phyloP scores from a whole-genome alignment of 1,140 invertebrate genomes.

The Macrotrachela quadricornifera region DNA sequence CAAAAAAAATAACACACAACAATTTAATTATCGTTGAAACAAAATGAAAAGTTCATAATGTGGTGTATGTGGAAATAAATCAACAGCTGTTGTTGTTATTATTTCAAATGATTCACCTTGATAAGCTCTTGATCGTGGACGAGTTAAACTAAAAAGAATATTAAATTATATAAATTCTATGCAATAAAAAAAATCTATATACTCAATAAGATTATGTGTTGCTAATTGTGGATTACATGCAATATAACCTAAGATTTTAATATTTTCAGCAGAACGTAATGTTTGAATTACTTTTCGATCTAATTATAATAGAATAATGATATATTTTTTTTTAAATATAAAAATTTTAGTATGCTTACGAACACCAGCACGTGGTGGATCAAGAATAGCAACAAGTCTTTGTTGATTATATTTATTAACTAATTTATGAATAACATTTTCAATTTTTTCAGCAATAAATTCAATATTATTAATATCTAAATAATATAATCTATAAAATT shows the following conservation, averaged over 20 bases:
- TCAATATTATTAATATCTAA: conserved; percentile 46
- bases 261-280: conserved; percentile 46
- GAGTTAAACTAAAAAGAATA: conserved; percentile 19
- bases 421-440: conserved; percentile 55
- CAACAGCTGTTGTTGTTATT: conserved; percentile 56
- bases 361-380: conserved; percentile 81
- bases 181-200: conserved; percentile 33
- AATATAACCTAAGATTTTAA: conserved; percentile 64
- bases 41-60: conserved; percentile 67
- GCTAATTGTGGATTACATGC: conserved; percentile 68
- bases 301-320: conserved; percentile 12
- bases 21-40: conserved; percentile 46
- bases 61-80: conserved; percentile 76
- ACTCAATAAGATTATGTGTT: conserved; percentile 67
- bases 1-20: too few species aligned
- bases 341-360: conserved; percentile 31
- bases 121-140: conserved; percentile 17
- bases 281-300: conserved; percentile 53
- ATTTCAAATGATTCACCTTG: conserved; percentile 55
- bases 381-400: conserved; percentile 70
- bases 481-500: conserved; percentile 3
- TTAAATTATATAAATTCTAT: too few species aligned
- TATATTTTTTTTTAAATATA: neutral
- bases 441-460: conserved; percentile 71
- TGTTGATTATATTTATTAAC: conserved; percentile 24